Conservation (phyloP, 92 coral and sea anemone genomes). For the Paragorgia papillata region DNA sequence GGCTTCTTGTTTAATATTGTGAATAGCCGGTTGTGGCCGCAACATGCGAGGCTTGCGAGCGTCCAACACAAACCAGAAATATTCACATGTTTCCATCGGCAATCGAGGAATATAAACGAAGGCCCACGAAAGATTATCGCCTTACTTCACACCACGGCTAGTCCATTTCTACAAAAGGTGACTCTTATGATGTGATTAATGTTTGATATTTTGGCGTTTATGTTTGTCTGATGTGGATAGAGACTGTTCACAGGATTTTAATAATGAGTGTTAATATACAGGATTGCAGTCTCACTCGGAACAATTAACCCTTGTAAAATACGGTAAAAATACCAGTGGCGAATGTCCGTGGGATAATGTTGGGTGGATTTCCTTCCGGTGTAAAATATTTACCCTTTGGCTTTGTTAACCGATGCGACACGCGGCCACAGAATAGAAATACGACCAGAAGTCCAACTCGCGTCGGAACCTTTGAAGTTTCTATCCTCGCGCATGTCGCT, state of each 20-base stretch:
- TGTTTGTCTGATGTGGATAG: conserved; percentile 33
- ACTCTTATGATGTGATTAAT: conserved; percentile 1
- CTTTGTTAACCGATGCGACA: no score
- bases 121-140: conserved; percentile 3
- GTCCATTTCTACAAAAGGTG: conserved; percentile 15
- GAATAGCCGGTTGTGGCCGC: conserved; percentile 4
- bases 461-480: no score
- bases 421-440: no score
- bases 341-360: background rate
- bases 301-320: no score
- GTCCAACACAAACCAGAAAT: conserved; percentile 6
- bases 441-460: no score
- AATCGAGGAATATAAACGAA: conserved; percentile 13
- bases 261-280: conserved; percentile 6
- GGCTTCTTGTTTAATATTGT: conserved; percentile 1
- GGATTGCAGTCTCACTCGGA: conserved; percentile 31
- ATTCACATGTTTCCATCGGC: conserved; percentile 18
- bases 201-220: background rate
- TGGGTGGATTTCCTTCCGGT: conserved; percentile 22
- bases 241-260: no score
- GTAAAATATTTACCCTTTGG: background rate
- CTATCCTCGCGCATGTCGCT: no score
- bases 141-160: conserved; percentile 8
- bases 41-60: conserved; percentile 17
- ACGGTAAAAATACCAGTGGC: background rate